Base-by-base conservation (phyloP, 2,797 vertebrate species). In the Threskiornis aethiopicus region DNA sequence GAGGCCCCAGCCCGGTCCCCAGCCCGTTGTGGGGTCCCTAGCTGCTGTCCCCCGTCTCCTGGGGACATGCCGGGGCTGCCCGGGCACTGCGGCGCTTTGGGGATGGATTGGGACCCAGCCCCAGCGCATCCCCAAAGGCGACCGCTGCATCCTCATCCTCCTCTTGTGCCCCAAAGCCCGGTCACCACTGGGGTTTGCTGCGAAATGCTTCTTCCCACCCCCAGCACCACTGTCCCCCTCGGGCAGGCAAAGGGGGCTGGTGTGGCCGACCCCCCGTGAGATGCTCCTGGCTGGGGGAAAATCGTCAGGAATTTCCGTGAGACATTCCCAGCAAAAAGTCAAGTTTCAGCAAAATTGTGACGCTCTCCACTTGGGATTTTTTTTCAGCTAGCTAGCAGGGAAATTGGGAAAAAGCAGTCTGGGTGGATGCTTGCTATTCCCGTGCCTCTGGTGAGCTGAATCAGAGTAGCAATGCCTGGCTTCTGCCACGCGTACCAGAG, bases 211-310 rank as follows among this genome's bases (percentile, higher is more conserved):
- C n/a, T 47, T 16, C 1, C 1, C 6, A 3, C 22, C 62, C 24
- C 52, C 35, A 31, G 13, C 28, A 31, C 16, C 8, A 1, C 35
- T 26, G 41, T 37, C 16, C 14, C 26, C 21, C 6, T 10, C 0
- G 0, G 15, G 72, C 29, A 75, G 57, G 37, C 18, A 61, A 54
- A 88, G 25, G 10, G 28, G 20, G 5, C 16, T 55, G 69, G 16
- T 28, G 14, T 8, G 57, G 8, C 54, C 2, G 5, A 15, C 5
- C 9, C 26, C 7, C 42, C 0, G 0, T 0, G 3, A 35, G 78
- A 10, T 59, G 12, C 22, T 82, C 22, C 31, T 21, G 20, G 10
- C 0, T 33, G 21, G 58, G 14, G 17, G 1, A 13, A 46, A 62
- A 64, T 1, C 11, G 5, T 29, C 44, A 41, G 39, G n/a, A 69